Evolutionary conservation across 2,113 vertebrate species (phyloP).

Genomic region (Illadopsis cleaveri): DNA sequence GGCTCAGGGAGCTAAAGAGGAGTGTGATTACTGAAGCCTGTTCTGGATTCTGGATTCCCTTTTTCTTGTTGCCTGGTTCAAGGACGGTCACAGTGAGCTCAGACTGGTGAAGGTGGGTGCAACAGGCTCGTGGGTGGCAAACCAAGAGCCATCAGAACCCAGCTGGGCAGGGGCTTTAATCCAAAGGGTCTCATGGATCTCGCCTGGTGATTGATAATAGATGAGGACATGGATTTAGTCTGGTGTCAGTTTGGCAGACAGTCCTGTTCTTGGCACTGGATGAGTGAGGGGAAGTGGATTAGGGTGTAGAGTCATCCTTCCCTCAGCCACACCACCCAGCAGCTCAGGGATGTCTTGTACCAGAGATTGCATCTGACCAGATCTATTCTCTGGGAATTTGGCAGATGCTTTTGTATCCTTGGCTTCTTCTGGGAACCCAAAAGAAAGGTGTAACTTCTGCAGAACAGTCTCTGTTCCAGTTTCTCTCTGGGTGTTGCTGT

Average conservation of each 20-base stretch:
- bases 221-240: not conserved
- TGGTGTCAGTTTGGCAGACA: not conserved
- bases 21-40: not conserved
- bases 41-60: slow-evolving; percentile 1
- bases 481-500: not conserved
- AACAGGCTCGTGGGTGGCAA: not conserved
- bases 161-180: not conserved
- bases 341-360: slow-evolving; percentile 16
- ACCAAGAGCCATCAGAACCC: not conserved
- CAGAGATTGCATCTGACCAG: slow-evolving; percentile 7
- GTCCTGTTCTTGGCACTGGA: not conserved
- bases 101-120: not conserved
- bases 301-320: not conserved
- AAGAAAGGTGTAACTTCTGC: not conserved
- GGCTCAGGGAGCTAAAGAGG: not conserved
- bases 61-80: not conserved
- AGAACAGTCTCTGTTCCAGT: not conserved
- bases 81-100: not conserved
- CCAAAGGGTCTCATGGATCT: not conserved
- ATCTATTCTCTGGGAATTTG: not conserved
- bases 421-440: not conserved
- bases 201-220: not conserved
- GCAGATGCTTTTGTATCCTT: slow-evolving; percentile 37
- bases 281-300: not conserved
- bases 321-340: not conserved